Evolutionary conservation across 1,140 invertebrate genomes (phyloP).

Genomic region (Plectus sambesii): DNA sequence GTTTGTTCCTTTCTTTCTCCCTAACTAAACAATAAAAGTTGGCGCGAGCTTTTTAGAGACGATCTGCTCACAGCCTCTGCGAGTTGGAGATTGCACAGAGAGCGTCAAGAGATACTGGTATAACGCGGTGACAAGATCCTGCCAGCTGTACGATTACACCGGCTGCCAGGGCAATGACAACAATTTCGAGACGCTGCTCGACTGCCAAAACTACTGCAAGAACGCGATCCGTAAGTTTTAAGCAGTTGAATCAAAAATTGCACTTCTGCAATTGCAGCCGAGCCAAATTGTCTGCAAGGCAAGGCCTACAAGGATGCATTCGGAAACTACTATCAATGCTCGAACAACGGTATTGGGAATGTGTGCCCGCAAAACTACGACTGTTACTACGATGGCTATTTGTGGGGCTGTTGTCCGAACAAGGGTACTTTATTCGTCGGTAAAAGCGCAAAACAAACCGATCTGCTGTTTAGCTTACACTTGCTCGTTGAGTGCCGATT

Average conservation of each 20-base stretch:
- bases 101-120: slow-evolving; percentile 28
- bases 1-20: too few species aligned
- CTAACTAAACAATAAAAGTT: too few species aligned
- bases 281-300: slow-evolving; percentile 25
- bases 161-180: slow-evolving; percentile 28
- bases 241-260: neutral
- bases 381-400: slow-evolving; percentile 21
- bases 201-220: slow-evolving; percentile 24
- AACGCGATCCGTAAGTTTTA: slow-evolving; percentile 19
- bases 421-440: too few species aligned
- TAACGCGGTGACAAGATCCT: slow-evolving; percentile 20
- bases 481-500: slow-evolving; percentile 22
- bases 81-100: slow-evolving; percentile 26
- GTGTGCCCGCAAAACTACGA: slow-evolving; percentile 23
- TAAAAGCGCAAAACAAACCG: slow-evolving; percentile 3
- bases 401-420: slow-evolving; percentile 22
- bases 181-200: slow-evolving; percentile 24
- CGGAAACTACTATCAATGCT: slow-evolving; percentile 20
- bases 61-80: slow-evolving; percentile 23
- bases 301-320: slow-evolving; percentile 25
- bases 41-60: slow-evolving; percentile 22
- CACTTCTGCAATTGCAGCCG: slow-evolving; percentile 17
- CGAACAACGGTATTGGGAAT: slow-evolving; percentile 17
- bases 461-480: slow-evolving; percentile 19
- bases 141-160: slow-evolving; percentile 27